A percentile compares a stretch with the other conserved stretches of the same genome.
These are phyloP conservation scores for Acheta domesticus DNA, from an alignment of 2,888 invertebrate genomes.

Conservation along the genomic window DNA sequence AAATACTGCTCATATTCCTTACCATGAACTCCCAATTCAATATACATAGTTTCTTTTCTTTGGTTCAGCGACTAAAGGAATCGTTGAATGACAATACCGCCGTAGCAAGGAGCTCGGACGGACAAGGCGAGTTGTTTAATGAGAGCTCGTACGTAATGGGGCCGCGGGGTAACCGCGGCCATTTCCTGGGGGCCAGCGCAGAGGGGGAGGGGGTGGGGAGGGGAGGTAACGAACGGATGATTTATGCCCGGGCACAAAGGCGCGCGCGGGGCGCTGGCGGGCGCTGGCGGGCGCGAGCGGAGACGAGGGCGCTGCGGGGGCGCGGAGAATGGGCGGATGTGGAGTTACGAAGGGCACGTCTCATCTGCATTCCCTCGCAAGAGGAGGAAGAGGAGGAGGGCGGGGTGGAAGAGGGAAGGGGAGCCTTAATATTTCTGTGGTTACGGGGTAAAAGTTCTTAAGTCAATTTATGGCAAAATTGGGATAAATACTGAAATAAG, in stretches of 20 bases:
- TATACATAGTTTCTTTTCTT: too few species aligned
- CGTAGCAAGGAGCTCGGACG: too few species aligned
- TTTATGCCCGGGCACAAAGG: not conserved
- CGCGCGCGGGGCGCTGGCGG: not conserved
- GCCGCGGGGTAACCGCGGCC: not conserved
- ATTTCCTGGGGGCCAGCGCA: not conserved
- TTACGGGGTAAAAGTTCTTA: too few species aligned
- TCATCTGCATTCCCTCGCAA: not conserved
- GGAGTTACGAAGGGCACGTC: not conserved
- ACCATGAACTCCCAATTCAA: too few species aligned
- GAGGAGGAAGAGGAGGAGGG: not conserved
- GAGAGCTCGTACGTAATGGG: not conserved
- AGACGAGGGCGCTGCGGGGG: not conserved
- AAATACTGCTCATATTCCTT: too few species aligned
- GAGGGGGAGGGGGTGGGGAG: not conserved
- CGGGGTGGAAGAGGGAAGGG: not conserved
- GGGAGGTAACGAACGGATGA: not conserved
- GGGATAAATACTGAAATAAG: too few species aligned
- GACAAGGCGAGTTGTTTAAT: not conserved
- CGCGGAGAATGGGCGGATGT: not conserved
- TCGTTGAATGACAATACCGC: too few species aligned
- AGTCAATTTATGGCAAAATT: too few species aligned
- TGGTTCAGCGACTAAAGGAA: too few species aligned
- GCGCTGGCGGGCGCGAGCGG: not conserved
- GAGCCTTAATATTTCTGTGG: too few species aligned